Evolutionary conservation across 2,797 vertebrate genomes (phyloP).

Genomic region (Danio aesculapii): DNA sequence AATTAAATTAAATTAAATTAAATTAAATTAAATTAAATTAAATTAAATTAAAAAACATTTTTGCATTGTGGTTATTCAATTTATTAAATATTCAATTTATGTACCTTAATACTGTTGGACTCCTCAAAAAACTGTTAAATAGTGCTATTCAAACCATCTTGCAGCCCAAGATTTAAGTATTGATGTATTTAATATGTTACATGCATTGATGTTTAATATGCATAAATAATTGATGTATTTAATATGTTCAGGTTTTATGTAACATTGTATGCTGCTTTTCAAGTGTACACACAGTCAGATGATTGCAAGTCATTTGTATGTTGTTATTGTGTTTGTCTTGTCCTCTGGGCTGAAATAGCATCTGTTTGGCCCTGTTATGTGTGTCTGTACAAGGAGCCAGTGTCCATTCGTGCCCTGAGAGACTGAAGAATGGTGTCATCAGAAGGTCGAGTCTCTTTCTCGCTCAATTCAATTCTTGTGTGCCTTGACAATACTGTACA

Average conservation of each 20-base stretch:
- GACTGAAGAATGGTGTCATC: constrained; percentile 75
- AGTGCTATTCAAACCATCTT: no score
- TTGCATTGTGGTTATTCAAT: no score
- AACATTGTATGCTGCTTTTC: neutral
- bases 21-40: no score
- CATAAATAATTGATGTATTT: neutral
- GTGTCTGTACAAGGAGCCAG: constrained; percentile 71
- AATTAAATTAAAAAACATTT: no score
- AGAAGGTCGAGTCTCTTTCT: constrained; percentile 76
- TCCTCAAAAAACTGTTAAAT: no score
- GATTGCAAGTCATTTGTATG: constrained; percentile 24
- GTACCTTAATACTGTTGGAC: no score
- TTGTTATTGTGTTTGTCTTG: constrained; percentile 53
- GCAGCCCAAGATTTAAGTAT: no score
- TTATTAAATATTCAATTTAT: no score
- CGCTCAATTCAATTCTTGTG: neutral
- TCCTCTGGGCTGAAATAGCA: constrained; percentile 57
- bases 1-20: no score
- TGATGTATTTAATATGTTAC: no score
- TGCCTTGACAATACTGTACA: neutral
- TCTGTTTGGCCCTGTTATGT: constrained; percentile 54
- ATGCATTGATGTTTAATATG: no score
- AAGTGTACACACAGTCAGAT: constrained; percentile 5
- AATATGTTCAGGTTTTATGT: neutral
- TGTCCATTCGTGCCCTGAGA: constrained; percentile 67